These are phyloP conservation scores for Acrobasis repandana DNA, from an alignment of 2,888 invertebrate species.

Conservation along the genomic window DNA sequence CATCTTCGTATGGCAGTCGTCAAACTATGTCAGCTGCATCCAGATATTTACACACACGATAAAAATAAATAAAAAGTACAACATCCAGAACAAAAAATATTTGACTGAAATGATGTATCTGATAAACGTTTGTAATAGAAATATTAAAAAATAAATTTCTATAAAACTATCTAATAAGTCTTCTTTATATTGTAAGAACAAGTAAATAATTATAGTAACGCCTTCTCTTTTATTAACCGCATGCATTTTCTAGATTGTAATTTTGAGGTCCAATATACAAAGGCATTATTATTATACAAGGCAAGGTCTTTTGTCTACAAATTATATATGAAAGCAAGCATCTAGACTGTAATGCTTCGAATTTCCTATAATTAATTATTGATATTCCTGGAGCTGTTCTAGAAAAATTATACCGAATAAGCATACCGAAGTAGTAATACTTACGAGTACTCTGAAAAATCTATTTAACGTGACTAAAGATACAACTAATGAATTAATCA, in stretches of 20 bases:
- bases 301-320: conserved; percentile 42
- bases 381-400: too few relatives aligned
- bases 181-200: conserved; percentile 30
- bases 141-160: neutral
- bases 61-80: too few relatives aligned
- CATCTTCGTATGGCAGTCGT: too few relatives aligned
- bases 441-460: too few relatives aligned
- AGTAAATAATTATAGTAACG: conserved; percentile 34
- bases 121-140: neutral
- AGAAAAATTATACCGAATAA: too few relatives aligned
- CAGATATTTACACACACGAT: too few relatives aligned
- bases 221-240: conserved; percentile 54
- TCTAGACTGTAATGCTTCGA: conserved; percentile 36
- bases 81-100: too few relatives aligned
- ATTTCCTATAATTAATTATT: conserved; percentile 22
- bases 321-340: conserved; percentile 35
- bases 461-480: too few relatives aligned
- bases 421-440: too few relatives aligned
- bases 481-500: too few relatives aligned
- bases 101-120: too few relatives aligned
- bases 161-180: conserved; percentile 24
- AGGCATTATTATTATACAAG: conserved; percentile 44
- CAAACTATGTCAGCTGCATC: too few relatives aligned
- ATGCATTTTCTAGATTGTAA: conserved; percentile 52
- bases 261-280: conserved; percentile 48